Evolutionary conservation across 1,140 invertebrate genomes (phyloP).

Genomic region (Drosophila obscura): DNA sequence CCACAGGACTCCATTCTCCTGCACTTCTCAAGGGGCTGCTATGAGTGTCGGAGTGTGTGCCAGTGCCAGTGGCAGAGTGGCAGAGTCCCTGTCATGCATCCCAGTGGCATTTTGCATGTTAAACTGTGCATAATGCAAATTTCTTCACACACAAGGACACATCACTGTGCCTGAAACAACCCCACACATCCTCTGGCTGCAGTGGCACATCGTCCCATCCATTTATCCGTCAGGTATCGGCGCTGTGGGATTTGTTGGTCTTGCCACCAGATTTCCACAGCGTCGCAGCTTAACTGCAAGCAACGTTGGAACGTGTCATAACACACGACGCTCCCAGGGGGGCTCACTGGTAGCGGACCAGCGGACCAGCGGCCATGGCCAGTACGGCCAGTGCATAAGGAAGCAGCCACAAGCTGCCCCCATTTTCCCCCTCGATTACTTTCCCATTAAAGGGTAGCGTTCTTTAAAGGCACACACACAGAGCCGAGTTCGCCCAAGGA

Average conservation of each 20-base stretch:
- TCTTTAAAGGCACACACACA: neutral
- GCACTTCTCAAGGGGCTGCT: neutral
- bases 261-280: conserved; percentile 33
- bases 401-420: conserved; percentile 33
- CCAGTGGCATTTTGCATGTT: conserved; percentile 77
- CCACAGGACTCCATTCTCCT: neutral
- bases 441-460: conserved; percentile 42
- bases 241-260: conserved; percentile 65
- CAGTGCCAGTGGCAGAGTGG: conserved; percentile 13
- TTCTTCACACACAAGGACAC: conserved; percentile 51
- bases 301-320: conserved; percentile 52
- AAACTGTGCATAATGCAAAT: conserved; percentile 81
- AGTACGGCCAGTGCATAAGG: conserved; percentile 50
- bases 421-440: conserved; percentile 3
- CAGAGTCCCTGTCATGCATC: conserved; percentile 33
- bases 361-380: conserved; percentile 5
- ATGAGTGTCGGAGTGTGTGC: no score
- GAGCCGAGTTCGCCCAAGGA: conserved; percentile 28
- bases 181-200: conserved; percentile 19
- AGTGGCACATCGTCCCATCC: conserved; percentile 27
- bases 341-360: conserved; percentile 37
- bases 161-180: neutral
- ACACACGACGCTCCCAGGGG: conserved; percentile 37
- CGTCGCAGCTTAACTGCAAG: conserved; percentile 39
- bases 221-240: conserved; percentile 70